These are phyloP conservation scores for Melanocharis versteri DNA, from an alignment of 2,113 vertebrate genomes.

Conservation along the genomic window DNA sequence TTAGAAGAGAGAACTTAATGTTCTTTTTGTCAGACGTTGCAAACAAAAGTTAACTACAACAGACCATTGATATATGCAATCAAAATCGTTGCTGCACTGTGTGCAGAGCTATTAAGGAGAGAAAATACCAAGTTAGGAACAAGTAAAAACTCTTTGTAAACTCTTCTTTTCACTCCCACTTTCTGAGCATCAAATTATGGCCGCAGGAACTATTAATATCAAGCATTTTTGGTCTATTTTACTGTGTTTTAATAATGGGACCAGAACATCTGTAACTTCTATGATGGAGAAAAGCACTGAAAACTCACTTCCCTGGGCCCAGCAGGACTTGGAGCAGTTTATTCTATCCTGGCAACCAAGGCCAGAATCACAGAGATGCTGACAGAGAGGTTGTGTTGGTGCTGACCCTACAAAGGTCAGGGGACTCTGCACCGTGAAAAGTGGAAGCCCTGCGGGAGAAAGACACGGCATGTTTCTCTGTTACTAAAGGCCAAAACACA, in stretches of 20 bases:
- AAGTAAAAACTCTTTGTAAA: not conserved
- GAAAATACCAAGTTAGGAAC: conserved; percentile 20
- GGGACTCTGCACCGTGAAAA: not conserved
- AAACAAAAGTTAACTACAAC: conserved; percentile 7
- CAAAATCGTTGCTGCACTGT: not conserved
- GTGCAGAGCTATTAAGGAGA: not conserved
- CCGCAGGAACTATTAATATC: not conserved
- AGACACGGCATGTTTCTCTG: accelerated
- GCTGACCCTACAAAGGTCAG: not conserved
- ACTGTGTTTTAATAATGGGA: not conserved
- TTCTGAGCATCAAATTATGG: not conserved
- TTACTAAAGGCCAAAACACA: not conserved
- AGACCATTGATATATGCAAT: conserved; percentile 42
- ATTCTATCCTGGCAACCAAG: not conserved
- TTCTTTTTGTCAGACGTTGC: conserved; percentile 9
- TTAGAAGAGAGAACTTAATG: conserved; percentile 20
- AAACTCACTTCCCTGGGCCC: not conserved
- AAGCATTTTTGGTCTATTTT: not conserved
- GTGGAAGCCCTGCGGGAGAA: not conserved
- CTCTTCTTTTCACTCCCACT: not conserved
- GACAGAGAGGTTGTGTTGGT: not conserved
- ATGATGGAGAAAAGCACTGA: not conserved
- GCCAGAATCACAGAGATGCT: not conserved
- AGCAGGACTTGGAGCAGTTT: not conserved
- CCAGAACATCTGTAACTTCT: not conserved